Evolutionary conservation across 2,888 invertebrate species (phyloP), one percentile per base, ranked within the genome.

Genomic region (Drosophila prostipennis): DNA sequence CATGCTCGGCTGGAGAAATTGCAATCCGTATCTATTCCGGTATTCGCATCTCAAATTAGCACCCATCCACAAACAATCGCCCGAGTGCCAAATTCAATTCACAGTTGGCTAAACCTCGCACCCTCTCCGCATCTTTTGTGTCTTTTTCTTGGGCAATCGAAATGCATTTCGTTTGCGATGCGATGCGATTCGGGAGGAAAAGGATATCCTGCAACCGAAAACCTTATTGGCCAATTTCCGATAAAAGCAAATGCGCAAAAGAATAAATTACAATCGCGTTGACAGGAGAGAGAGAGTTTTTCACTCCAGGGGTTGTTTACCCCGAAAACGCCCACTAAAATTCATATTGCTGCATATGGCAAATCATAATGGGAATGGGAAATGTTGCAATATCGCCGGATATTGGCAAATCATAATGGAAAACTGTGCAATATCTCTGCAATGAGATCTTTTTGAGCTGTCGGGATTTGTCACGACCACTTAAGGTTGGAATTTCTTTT

Each of bases 201-300:
- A 79, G 89, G 89, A 84, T 87, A 68, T 89, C 89, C 89, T 63
- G 74, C 61, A 69, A 78, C 40, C 65, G 34, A 56, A 59, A 26
- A 68, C 73, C 67, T 58, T 72, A 63, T 76, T 75, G 53, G 56
- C 63, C 75, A 72, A 78, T 80, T 74, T 83, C 76, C 72, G 52
- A 72, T 69, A 69, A 60, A 53, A 37, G 53, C 59, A 59, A 79
- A 67, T 77, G 72, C 74, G 86, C 74, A 85, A 65, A 75, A 60
- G 74, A 76, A 88, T 88, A 84, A 87, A 87, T 80, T 71, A 78
- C 76, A 71, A 72, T 48, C 52, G 48, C 46, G 46, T 49, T 73
- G 81, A 89, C 89, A 85, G 87, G 73, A 67, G 64, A 87, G 74
- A n/a, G n/a, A 67, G 64, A 58, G 42, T 43, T 48, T 59, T 77